phyloP scores from a whole-genome alignment of 1,140 invertebrate genomes.

The Heliconius himera region DNA sequence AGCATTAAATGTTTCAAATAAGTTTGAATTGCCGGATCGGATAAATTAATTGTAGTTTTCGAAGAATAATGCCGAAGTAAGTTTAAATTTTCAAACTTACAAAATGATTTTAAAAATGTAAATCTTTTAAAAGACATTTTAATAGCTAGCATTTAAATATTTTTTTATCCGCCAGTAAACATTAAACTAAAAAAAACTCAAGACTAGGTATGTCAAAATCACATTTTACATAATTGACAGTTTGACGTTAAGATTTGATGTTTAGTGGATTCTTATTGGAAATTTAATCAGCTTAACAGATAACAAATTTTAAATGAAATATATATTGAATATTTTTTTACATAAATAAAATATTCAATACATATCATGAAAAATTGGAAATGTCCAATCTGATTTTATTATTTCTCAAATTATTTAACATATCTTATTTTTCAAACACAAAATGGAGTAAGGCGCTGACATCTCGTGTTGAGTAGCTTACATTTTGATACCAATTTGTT shows the following conservation, averaged over 20 bases:
- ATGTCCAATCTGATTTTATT: too few relatives aligned
- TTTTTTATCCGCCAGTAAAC: background rate
- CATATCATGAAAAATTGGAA: too few relatives aligned
- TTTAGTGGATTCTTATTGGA: background rate
- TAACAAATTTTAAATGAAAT: too few relatives aligned
- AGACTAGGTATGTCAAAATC: slow-evolving; percentile 11
- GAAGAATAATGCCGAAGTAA: slow-evolving; percentile 53
- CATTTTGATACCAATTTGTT: background rate
- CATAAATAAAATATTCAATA: too few relatives aligned
- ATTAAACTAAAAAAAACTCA: background rate
- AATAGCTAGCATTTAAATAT: background rate
- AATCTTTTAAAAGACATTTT: slow-evolving; percentile 60
- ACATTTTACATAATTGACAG: slow-evolving; percentile 15
- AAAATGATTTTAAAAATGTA: slow-evolving; percentile 47
- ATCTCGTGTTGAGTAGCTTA: slow-evolving; percentile 12
- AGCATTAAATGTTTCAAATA: slow-evolving; percentile 69
- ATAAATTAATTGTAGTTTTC: slow-evolving; percentile 63
- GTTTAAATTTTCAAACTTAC: slow-evolving; percentile 41
- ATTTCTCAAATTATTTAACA: too few relatives aligned
- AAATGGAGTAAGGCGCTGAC: background rate
- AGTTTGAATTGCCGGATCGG: slow-evolving; percentile 64
- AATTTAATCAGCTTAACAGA: too few relatives aligned
- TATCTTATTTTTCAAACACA: background rate
- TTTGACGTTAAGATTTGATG: background rate
- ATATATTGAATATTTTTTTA: too few relatives aligned